A percentile compares a stretch with the other conserved stretches of the same genome.
phyloP scores from a whole-genome alignment of 1,140 invertebrate genomes.

The Bombus haemorrhoidalis region DNA sequence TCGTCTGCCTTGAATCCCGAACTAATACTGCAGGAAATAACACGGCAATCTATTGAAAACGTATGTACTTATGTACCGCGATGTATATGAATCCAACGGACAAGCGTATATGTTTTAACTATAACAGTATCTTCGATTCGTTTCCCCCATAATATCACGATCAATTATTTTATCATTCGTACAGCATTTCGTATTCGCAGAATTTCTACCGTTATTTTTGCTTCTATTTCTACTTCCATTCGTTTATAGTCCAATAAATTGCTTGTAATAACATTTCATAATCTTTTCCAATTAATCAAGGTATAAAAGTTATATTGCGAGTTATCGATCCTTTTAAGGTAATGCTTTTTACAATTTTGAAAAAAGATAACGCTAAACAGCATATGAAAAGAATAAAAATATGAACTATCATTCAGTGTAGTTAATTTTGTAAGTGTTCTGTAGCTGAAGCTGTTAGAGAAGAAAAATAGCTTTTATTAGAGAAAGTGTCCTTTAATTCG shows the following conservation, averaged over 20 bases:
- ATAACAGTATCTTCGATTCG: slow-evolving; percentile 1
- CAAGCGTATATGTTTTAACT: background rate
- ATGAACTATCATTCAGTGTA: background rate
- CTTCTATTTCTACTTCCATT: background rate
- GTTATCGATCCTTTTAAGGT: background rate
- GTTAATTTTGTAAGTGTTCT: background rate
- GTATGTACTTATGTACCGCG: background rate
- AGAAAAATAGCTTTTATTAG: background rate
- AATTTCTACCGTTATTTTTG: background rate
- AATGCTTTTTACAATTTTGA: background rate
- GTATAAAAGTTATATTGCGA: background rate
- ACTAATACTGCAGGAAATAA: background rate
- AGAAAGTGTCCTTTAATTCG: background rate
- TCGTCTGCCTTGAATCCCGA: background rate
- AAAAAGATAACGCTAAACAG: background rate
- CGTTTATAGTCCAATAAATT: background rate
- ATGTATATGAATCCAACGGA: background rate
- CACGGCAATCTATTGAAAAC: slow-evolving; percentile 4
- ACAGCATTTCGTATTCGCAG: background rate
- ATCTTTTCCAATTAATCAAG: background rate
- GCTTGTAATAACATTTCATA: background rate
- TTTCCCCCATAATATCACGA: background rate
- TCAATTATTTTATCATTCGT: background rate
- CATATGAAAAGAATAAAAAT: background rate
- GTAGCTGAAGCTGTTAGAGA: background rate